A percentile compares a stretch with the other conserved stretches of the same genome.
Conservation (phyloP, 2,888 invertebrate species). For the Drosophila percnosoma region DNA sequence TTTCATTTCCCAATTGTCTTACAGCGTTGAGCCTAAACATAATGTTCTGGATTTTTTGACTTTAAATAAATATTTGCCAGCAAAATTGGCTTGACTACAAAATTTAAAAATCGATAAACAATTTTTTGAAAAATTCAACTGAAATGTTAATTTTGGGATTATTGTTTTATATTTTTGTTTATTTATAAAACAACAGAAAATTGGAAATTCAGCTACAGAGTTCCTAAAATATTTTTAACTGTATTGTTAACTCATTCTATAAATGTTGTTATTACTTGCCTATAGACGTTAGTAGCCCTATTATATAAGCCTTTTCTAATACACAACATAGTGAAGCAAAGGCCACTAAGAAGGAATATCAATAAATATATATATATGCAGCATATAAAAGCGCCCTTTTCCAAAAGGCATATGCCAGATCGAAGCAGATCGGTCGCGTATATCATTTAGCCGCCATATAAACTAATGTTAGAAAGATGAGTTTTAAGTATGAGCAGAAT, state of each 20-base stretch:
- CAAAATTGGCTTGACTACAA: not conserved
- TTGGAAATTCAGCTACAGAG: not conserved
- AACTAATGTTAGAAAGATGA: not conserved
- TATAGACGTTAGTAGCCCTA: not conserved
- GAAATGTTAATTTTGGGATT: not conserved
- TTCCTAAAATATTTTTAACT: not conserved
- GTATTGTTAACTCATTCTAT: not conserved
- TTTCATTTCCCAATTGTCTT: not conserved
- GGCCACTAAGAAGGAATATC: not conserved
- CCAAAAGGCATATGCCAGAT: not conserved
- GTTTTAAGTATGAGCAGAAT: not conserved
- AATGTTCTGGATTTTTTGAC: not conserved
- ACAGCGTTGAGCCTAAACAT: not conserved
- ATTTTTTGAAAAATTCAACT: not conserved
- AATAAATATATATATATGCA: too few relatives aligned
- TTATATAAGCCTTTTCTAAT: not conserved
- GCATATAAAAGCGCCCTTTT: not conserved
- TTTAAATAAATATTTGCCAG: not conserved
- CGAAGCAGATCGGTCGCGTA: not conserved
- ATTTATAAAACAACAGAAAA: too few relatives aligned
- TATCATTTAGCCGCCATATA: not conserved
- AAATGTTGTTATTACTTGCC: rapidly evolving
- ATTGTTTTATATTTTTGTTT: not conserved
- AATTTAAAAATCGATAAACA: not conserved
- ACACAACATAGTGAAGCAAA: not conserved